Base-by-base conservation (phyloP, 2,797 vertebrate species). In the Aphelocoma californica region DNA sequence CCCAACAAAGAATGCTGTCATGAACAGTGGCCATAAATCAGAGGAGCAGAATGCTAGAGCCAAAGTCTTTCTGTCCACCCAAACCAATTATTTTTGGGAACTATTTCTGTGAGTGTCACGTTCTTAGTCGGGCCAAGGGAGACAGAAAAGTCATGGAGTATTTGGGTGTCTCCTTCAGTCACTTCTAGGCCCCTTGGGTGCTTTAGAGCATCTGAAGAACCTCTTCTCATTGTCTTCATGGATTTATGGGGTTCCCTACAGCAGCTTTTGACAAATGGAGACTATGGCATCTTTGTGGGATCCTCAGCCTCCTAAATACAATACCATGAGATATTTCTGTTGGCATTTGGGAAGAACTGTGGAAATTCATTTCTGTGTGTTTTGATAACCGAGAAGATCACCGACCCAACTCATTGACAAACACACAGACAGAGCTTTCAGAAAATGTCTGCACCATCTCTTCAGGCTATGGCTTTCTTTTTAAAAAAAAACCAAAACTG, bases 131-230 rank as follows among this genome's bases (percentile, higher is more conserved):
- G 36, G 20, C 16, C 19, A 18, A 26, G 15, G 3, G 12, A 92
- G 20, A 47, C 0, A 0, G 51, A 91, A 91, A 81, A 81, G 12
- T 2, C 25, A 36, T 1, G 5, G 32, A 62, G 18, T 9, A 60
- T 36, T 57, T 1, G 0, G 4, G 13, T 56, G 24, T 21, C 23
- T 66, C 5, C 21, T 93, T 83, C 44, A 58, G 21, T 17, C 20
- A 28, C 5, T 92, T 84, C 40, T 48, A 56, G 16, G 9, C 2
- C 16, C 11, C 13, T 73, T 9, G 12, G 26, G 8, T 73, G 15
- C 26, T 66, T 66, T 32, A 84, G 34, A 72, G 57, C 10, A 56
- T 48, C 31, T 86, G 51, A 72, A 38, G 13, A 45, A n/a, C 19
- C 21, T 29, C 31, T 72, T 42, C 9, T 57, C 20, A 31, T 44